Conservation (phyloP, 2,113 vertebrate genomes). For the Hypomesus transpacificus region DNA sequence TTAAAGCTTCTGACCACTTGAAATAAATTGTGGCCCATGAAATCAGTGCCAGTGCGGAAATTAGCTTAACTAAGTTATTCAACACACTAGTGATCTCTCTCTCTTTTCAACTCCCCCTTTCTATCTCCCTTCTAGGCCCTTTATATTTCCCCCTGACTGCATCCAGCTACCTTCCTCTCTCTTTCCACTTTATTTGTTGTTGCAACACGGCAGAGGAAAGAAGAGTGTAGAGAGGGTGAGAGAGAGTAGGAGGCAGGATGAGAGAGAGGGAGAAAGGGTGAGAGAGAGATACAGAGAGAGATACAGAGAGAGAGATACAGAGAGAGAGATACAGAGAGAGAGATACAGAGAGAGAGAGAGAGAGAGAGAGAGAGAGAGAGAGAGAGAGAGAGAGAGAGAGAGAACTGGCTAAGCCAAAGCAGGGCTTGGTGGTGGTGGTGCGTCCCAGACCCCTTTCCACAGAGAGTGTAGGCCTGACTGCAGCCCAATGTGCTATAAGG, state of each 20-base stretch:
- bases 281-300: too few relatives aligned
- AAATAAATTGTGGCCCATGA: slow-evolving; percentile 56
- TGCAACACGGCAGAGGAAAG: too few relatives aligned
- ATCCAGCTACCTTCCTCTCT: background rate
- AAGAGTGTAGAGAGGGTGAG: background rate
- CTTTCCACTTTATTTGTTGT: background rate
- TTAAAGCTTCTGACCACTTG: slow-evolving; percentile 53
- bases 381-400: slow-evolving; percentile 20
- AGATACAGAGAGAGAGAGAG: too few relatives aligned
- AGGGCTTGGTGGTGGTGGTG: too few relatives aligned
- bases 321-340: slow-evolving; percentile 22
- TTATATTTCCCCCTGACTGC: slow-evolving; percentile 27
- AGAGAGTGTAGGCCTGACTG: slow-evolving; percentile 55
- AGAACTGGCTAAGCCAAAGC: slow-evolving; percentile 2
- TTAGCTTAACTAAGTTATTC: background rate
- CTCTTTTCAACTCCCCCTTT: slow-evolving; percentile 29
- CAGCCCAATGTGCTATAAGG: slow-evolving; percentile 60
- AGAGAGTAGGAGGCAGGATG: slow-evolving; percentile 27
- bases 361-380: slow-evolving; percentile 8
- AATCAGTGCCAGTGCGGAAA: slow-evolving; percentile 30
- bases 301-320: slow-evolving; percentile 9
- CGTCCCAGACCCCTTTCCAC: slow-evolving; percentile 35
- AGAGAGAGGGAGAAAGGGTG: slow-evolving; percentile 18
- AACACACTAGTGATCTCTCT: background rate
- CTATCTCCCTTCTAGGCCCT: background rate